Conservation (phyloP, 2,797 vertebrate genomes). For the Channallabes apus region DNA sequence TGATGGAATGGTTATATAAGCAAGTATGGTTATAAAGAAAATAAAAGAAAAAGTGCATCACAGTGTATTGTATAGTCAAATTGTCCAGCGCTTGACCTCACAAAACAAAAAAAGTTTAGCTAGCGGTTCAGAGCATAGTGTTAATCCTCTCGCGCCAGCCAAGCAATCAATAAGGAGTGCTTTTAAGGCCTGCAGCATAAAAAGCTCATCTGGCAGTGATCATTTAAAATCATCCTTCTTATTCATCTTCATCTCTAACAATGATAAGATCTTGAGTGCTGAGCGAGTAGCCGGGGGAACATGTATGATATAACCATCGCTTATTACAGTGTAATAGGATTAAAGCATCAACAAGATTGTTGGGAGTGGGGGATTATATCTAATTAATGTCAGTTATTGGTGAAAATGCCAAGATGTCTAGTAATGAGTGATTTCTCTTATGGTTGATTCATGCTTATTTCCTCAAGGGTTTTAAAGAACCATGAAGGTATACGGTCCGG, state of each 20-base stretch:
- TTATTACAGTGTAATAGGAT: constrained; percentile 27
- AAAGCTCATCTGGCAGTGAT: constrained; percentile 38
- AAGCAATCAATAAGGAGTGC: constrained; percentile 20
- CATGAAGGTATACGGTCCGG: background rate
- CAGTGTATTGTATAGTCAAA: background rate
- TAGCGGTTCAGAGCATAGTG: background rate
- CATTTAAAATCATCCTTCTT: constrained; percentile 25
- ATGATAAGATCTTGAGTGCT: background rate
- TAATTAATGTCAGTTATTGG: constrained; percentile 40
- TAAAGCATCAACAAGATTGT: constrained; percentile 11
- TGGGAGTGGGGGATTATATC: constrained; percentile 6
- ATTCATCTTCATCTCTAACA: constrained; percentile 26
- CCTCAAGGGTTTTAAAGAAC: constrained; percentile 3
- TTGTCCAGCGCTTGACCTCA: background rate
- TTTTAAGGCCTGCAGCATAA: constrained; percentile 22
- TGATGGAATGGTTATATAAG: too few relatives aligned
- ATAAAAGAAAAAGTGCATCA: background rate
- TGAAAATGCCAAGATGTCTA: constrained; percentile 13
- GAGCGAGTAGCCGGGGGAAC: constrained; percentile 7
- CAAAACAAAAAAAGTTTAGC: background rate
- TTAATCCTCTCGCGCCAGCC: background rate
- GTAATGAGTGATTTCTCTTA: background rate
- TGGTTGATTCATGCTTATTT: constrained; percentile 27
- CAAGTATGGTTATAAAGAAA: background rate
- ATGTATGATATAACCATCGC: constrained; percentile 20